Evolutionary conservation across 1,140 invertebrate genomes (phyloP).

Genomic region (Drosophila sechellia): DNA sequence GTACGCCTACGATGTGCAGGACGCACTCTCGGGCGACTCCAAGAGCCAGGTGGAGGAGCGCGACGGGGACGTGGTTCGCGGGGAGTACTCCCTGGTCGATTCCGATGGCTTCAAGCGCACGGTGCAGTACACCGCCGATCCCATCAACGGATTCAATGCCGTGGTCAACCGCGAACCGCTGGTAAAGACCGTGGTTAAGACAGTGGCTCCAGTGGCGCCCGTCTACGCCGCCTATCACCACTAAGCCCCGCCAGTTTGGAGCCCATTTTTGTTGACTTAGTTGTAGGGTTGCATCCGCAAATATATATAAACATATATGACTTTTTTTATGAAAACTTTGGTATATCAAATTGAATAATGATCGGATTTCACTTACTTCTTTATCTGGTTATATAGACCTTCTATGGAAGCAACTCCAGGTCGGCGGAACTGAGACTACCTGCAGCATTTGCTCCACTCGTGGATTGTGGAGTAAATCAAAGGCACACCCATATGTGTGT

Average conservation of each 20-base stretch:
- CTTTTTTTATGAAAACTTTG: not conserved
- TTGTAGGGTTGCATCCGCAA: constrained; percentile 9
- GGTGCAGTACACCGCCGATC: constrained; percentile 83
- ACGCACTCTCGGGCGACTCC: constrained; percentile 86
- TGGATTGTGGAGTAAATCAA: constrained; percentile 38
- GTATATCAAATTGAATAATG: too few species aligned
- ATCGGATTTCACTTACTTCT: not conserved
- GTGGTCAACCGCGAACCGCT: constrained; percentile 80
- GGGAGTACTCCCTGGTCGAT: constrained; percentile 68
- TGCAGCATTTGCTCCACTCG: constrained; percentile 5
- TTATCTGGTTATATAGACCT: too few species aligned
- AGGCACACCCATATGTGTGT: constrained; percentile 2
- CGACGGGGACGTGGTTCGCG: constrained; percentile 86
- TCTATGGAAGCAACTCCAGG: too few species aligned
- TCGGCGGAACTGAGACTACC: not conserved
- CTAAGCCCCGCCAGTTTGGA: not conserved
- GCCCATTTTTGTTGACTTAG: constrained; percentile 27
- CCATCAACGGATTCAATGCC: constrained; percentile 80
- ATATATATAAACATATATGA: not conserved
- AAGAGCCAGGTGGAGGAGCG: constrained; percentile 86
- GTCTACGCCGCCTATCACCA: constrained; percentile 38
- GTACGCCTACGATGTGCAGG: constrained; percentile 85
- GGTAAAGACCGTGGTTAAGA: constrained; percentile 46
- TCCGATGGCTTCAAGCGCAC: constrained; percentile 70
- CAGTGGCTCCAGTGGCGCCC: constrained; percentile 34